phyloP scores from a whole-genome alignment of 2,797 vertebrate genomes.

The Anguilla anguilla region DNA sequence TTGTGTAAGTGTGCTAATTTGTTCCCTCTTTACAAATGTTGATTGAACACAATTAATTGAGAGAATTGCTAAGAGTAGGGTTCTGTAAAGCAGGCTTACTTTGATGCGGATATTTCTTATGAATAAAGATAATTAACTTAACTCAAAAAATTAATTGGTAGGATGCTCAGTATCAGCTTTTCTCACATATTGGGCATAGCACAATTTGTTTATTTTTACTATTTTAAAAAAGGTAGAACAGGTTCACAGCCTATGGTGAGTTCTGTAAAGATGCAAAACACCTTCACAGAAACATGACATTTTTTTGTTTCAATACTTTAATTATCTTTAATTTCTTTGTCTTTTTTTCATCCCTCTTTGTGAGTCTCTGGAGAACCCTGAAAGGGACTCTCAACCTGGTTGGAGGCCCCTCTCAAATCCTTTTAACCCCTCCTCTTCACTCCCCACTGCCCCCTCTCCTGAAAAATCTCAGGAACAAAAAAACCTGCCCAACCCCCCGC shows the following conservation, averaged over 20 bases:
- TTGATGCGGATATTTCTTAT: background rate
- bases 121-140: background rate
- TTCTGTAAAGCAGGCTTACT: background rate
- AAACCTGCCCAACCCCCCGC: constrained; percentile 25
- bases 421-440: constrained; percentile 33
- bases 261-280: background rate
- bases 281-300: background rate
- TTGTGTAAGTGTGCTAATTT: background rate
- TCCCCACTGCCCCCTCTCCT: constrained; percentile 8
- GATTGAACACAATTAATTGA: background rate
- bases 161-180: background rate
- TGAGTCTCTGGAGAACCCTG: constrained; percentile 36
- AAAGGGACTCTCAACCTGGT: constrained; percentile 18
- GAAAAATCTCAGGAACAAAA: constrained; percentile 40
- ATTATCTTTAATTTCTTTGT: background rate
- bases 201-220: background rate
- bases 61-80: background rate
- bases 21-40: background rate
- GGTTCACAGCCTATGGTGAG: background rate
- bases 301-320: background rate
- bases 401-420: constrained; percentile 43
- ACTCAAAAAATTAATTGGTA: too few species aligned
- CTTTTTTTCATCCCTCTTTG: constrained; percentile 36
- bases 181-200: background rate
- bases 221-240: background rate